Evolutionary conservation across 1,140 invertebrate species (phyloP), one percentile per base, ranked within the genome.

Genomic region (Halesus radiatus): DNA sequence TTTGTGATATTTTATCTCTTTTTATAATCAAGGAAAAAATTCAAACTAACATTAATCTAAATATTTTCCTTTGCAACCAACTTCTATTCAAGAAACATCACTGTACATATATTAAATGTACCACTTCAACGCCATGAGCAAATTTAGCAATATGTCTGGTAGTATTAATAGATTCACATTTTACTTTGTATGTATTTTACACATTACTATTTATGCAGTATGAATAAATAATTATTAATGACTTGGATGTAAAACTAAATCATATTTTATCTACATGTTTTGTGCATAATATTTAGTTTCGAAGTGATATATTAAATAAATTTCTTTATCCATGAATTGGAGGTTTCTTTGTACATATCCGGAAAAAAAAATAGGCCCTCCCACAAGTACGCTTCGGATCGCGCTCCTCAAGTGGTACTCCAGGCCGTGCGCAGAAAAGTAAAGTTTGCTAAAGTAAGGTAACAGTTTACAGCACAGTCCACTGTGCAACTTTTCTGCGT

Each of bases 151-250:
- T 56, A 37, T 50, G 37, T 70, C 66, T 70, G 66, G 29, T 37
- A 70, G 66, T 70, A 70, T 70, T 70, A 70, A 52, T 70, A 50
- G 66, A 70, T 16, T 70, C 66, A 70, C 37, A n/a, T 70, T 70
- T 64, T 23, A 10, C 60, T 64, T 16, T 64, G 23, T 22, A 45
- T 13, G 37, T 45, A 45, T 45, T 45, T 45, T 13, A 37, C 32
- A 37, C 7, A 4, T 37, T 37, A 45, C 10, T 45, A n/a, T n/a
- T n/a, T n/a, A n/a, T n/a, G n/a, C n/a, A 13, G 37, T 10, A 66
- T 23, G 8, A 60, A 18, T 56, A 56, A 18, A 56, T 60, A 22
- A 60, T 60, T 60, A 60, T 22, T 60, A 23, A 22, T 20, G 8
- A 60, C 18, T 18, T 56, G 8, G n/a, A 60, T 60, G 56, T 23